These are phyloP conservation scores for Epistrophe eligans DNA, from an alignment of 2,888 invertebrate genomes.

Conservation along the genomic window DNA sequence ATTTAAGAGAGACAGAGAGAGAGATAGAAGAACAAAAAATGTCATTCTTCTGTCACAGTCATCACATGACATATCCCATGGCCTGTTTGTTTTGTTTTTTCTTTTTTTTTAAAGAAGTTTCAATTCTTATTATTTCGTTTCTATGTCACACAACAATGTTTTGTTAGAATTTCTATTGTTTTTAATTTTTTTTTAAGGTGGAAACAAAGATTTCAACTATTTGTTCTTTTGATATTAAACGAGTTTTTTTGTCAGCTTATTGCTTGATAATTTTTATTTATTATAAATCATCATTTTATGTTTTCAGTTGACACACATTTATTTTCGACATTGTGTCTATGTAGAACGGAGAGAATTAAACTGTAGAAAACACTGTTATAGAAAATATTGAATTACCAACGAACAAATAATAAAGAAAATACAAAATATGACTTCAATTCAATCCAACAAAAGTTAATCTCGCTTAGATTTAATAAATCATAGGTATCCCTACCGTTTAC, in stretches of 20 bases:
- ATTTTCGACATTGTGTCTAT: neutral
- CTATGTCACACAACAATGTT: neutral
- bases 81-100: slow-evolving; percentile 21
- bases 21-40: slow-evolving; percentile 3
- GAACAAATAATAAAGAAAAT: no score
- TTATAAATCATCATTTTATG: neutral
- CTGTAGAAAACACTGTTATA: no score
- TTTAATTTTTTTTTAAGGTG: neutral
- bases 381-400: no score
- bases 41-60: slow-evolving; percentile 51
- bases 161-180: neutral
- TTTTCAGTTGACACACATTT: neutral
- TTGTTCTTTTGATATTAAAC: neutral
- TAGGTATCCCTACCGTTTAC: no score
- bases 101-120: neutral
- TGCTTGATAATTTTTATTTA: slow-evolving; percentile 20
- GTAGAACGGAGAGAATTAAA: no score
- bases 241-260: slow-evolving; percentile 38
- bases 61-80: neutral
- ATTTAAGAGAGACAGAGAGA: neutral
- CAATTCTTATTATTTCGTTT: neutral
- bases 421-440: no score
- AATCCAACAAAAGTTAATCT: no score
- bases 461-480: no score
- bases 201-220: neutral